Evolutionary conservation across 2,888 invertebrate genomes (phyloP).

Genomic region (Drosophila siamana): DNA sequence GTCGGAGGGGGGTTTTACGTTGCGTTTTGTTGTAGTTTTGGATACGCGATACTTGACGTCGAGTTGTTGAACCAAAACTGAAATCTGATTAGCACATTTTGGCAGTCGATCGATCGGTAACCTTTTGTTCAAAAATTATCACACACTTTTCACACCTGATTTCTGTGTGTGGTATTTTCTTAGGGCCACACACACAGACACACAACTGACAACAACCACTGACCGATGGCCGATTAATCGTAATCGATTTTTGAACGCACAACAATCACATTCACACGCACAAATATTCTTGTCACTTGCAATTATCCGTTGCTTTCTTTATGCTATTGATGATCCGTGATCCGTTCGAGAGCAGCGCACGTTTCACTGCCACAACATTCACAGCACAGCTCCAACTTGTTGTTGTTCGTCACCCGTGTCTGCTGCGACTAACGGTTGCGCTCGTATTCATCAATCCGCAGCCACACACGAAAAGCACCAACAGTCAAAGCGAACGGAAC

Average conservation of each 20-base stretch:
- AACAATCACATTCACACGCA: background rate
- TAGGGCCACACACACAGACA: slow-evolving; percentile 25
- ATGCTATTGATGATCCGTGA: slow-evolving; percentile 41
- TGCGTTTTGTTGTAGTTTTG: slow-evolving; percentile 23
- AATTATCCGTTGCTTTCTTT: slow-evolving; percentile 51
- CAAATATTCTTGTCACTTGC: slow-evolving; percentile 43
- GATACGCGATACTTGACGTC: slow-evolving; percentile 28
- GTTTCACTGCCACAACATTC: slow-evolving; percentile 31
- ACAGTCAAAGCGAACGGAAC: slow-evolving; percentile 37
- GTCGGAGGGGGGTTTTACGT: slow-evolving; percentile 1
- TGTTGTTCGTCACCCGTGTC: slow-evolving; percentile 83
- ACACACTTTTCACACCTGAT: slow-evolving; percentile 83
- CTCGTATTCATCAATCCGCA: slow-evolving; percentile 58
- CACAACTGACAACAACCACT: slow-evolving; percentile 3
- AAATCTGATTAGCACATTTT: slow-evolving; percentile 81
- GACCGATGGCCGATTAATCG: slow-evolving; percentile 17
- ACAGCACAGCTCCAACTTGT: slow-evolving; percentile 74
- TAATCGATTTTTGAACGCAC: slow-evolving; percentile 28
- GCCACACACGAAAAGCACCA: slow-evolving; percentile 56
- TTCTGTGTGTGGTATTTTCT: slow-evolving; percentile 40
- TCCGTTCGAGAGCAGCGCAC: slow-evolving; percentile 49
- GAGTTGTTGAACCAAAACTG: slow-evolving; percentile 72
- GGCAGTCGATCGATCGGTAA: slow-evolving; percentile 40
- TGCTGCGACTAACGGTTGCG: slow-evolving; percentile 81
- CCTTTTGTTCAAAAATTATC: slow-evolving; percentile 75